phyloP scores from a whole-genome alignment of 30 jellyfish, hydroid and myxozoan genomes.

The Haliclystus octoradiatus region DNA sequence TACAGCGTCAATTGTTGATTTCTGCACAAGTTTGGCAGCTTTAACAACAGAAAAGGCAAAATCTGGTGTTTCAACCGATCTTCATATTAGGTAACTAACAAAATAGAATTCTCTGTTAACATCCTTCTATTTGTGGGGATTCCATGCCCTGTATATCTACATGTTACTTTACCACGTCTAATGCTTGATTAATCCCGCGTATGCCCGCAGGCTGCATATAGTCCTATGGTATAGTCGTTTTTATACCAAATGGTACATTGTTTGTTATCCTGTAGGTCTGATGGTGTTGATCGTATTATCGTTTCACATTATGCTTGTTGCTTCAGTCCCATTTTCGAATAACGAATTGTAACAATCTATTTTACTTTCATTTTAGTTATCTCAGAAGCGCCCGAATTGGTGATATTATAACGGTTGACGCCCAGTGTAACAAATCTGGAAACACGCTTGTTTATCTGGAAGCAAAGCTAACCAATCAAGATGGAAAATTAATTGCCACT shows the following conservation, averaged over 20 bases:
- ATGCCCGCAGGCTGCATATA: no score
- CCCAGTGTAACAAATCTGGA: conserved; percentile 59
- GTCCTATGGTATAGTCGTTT: no score
- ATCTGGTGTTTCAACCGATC: conserved; percentile 77
- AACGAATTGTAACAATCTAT: no score
- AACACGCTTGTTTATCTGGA: conserved; percentile 53
- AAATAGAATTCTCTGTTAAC: background rate
- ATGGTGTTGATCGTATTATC: no score
- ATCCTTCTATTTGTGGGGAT: background rate
- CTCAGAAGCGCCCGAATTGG: conserved; percentile 71
- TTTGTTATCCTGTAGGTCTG: no score
- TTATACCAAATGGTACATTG: no score
- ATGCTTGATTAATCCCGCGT: background rate
- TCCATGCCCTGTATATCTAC: background rate
- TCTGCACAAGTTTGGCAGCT: conserved; percentile 52
- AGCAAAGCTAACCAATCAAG: conserved; percentile 39
- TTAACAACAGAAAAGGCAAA: conserved; percentile 8
- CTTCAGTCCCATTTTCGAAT: no score
- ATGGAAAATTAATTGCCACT: conserved; percentile 66
- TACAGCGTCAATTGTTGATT: conserved; percentile 53
- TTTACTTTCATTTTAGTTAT: conserved; percentile 12
- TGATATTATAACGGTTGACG: conserved; percentile 52
- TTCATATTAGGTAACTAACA: conserved; percentile 41
- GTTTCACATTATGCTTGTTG: no score
- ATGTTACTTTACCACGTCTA: background rate